phyloP scores from a whole-genome alignment of 2,797 vertebrate genomes.

The Cossypha caffra region DNA sequence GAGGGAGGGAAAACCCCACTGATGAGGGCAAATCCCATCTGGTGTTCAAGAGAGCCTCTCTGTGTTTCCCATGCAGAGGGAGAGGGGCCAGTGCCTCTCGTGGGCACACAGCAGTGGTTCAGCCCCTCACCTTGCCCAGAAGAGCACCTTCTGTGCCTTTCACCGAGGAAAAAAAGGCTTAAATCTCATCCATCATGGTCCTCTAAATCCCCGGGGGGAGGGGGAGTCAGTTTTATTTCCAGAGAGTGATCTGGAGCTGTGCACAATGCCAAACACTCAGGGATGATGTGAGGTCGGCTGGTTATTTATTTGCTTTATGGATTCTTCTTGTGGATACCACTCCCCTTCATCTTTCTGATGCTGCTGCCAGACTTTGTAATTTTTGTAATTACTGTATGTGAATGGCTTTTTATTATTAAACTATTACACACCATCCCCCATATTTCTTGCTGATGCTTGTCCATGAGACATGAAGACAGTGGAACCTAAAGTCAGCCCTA shows the following conservation, averaged over 20 bases:
- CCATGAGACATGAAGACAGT: neutral
- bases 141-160: neutral
- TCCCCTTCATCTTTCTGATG: neutral
- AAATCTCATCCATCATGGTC: accelerated
- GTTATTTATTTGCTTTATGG: neutral
- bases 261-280: neutral
- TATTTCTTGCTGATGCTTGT: neutral
- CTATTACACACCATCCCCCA: accelerated
- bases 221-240: neutral
- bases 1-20: accelerated
- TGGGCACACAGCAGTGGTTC: neutral
- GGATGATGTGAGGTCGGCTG: neutral
- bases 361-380: neutral
- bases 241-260: neutral
- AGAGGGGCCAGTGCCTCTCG: accelerated
- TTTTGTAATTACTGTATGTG: neutral
- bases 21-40: neutral
- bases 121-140: neutral
- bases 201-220: neutral
- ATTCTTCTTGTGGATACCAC: neutral
- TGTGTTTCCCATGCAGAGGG: too few relatives aligned
- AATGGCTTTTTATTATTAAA: neutral
- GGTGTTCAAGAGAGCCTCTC: accelerated
- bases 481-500: neutral
- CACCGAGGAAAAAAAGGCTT: neutral